Percentiles rank a stretch among this genome's conserved stretches.
These are phyloP conservation scores for Oryctolagus cuniculus DNA, from an alignment of 2,113 vertebrate species.

Conservation along the genomic window DNA sequence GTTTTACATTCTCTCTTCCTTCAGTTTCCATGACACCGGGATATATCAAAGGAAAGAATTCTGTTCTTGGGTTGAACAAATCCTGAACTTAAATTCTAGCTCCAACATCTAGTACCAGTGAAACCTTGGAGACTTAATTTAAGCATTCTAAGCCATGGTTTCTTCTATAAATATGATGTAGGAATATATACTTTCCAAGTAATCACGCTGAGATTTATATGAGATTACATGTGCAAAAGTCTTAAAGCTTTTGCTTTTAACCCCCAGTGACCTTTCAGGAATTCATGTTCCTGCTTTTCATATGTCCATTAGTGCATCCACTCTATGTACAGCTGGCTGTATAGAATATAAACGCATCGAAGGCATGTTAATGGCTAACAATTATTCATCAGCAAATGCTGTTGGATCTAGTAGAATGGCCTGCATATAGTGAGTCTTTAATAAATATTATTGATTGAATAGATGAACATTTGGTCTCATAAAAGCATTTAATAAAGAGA, in stretches of 20 bases:
- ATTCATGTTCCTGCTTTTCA: neutral
- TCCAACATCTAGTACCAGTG: neutral
- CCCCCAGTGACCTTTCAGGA: neutral
- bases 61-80: neutral
- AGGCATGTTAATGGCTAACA: neutral
- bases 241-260: neutral
- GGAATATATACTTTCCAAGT: neutral
- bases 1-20: slow-evolving; percentile 31
- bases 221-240: neutral
- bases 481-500: slow-evolving; percentile 2
- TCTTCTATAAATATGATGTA: neutral
- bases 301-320: neutral
- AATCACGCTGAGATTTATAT: neutral
- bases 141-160: neutral
- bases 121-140: neutral
- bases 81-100: neutral
- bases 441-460: slow-evolving; percentile 36
- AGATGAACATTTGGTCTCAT: slow-evolving; percentile 6
- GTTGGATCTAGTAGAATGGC: neutral
- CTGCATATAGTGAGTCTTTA: neutral
- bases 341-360: neutral
- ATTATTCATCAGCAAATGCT: neutral
- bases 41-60: neutral
- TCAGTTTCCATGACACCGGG: neutral
- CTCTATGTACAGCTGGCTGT: neutral